Conservation (phyloP, 1,140 invertebrate genomes). For the Macrobrachium rosenbergii region DNA sequence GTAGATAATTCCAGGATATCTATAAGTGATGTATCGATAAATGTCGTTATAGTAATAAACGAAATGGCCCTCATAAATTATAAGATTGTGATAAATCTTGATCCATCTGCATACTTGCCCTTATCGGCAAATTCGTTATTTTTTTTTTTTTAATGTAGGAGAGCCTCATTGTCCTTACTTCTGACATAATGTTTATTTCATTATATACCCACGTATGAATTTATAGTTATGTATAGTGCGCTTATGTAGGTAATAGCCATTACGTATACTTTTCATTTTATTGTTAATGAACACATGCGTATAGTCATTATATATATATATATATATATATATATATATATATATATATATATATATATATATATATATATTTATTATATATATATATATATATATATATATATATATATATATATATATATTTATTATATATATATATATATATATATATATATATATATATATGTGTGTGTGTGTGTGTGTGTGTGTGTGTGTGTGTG, state of each 20-base stretch:
- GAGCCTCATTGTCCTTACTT: too few relatives aligned
- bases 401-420: too few relatives aligned
- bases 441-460: not conserved
- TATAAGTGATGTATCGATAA: too few relatives aligned
- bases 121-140: too few relatives aligned
- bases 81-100: too few relatives aligned
- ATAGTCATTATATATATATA: too few relatives aligned
- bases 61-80: too few relatives aligned
- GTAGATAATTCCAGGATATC: too few relatives aligned
- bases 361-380: not conserved
- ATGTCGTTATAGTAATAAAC: too few relatives aligned
- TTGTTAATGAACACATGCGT: too few relatives aligned
- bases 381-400: not conserved
- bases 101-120: too few relatives aligned
- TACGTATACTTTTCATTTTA: not conserved
- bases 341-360: not conserved
- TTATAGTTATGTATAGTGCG: not conserved
- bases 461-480: not conserved
- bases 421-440: not conserved
- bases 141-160: too few relatives aligned
- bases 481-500: not conserved
- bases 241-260: not conserved
- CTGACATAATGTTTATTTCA: not conserved
- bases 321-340: slow-evolving; percentile 29
- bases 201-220: not conserved